Evolutionary conservation across 2,797 vertebrate genomes (phyloP), one percentile per base, ranked within the genome.

Genomic region (Silurus lanzhouensis): DNA sequence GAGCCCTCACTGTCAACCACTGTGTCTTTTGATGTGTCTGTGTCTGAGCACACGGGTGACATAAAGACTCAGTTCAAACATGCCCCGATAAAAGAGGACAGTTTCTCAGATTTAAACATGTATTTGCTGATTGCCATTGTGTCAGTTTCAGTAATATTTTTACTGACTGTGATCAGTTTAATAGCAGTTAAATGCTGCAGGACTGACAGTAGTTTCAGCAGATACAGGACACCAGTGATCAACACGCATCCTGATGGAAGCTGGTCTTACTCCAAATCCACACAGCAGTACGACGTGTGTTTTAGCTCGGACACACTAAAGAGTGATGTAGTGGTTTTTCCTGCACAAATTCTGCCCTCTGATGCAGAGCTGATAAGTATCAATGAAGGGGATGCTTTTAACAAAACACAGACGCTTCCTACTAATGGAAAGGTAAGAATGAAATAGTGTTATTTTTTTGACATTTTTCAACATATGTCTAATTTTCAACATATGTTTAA

Each of bases 281-380:
- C 92, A 83, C 92, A 93, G 81, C 92, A 93, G 89, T 93, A 93
- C 86, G 92, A 93, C 79, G 91, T 93, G 77, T 93, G 92, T 86
- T 92, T 93, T 90, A 92, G 89, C 19, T 92, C 92, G 15, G 92
- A 93, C 86, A 92, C 92, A 2, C 55, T 92, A 55, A 91, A 92
- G 20, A 79, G 58, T 63, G 77, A 79, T 9, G 60, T 79, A 25
- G 38, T 79, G 58, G 38, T 64, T 46, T 80, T 80, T 1, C 77
- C 77, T 64, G 60, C 77, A 25, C 12, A 6, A 25, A 46, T n/a
- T 80, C 22, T 92, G 1, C 83, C 63, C 27, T 17, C 66, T 60
- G 88, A 90, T 61, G 87, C 61, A 22, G 90, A 90, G 60, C 67
- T 89, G 20, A 87, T 91, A 57, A 90, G 88, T 58, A 87, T 90